Base-by-base conservation (phyloP, 2,113 vertebrate species). In the Macquaria ambigua region DNA sequence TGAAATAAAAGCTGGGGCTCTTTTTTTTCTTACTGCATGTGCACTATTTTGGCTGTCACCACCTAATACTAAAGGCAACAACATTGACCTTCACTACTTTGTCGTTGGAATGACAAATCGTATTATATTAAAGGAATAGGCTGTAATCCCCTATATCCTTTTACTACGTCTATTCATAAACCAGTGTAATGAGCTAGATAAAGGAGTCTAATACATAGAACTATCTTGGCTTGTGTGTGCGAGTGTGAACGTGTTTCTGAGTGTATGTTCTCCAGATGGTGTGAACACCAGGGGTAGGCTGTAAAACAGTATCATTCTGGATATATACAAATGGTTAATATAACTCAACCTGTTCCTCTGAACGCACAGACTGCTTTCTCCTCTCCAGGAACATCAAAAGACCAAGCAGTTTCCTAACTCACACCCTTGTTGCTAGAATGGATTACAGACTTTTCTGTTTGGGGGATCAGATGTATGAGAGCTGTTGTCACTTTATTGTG, bases 191-290 rank as follows among this genome's bases (percentile, higher is more conserved):
- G 78, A 91, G 77, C 39, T 34, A 41, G 81, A 91, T 90, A 87
- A 90, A 78, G 41, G 43, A 41, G 80, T 21, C 52, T 78, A 82
- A 82, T 86, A 68, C 3, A 28, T 68, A 56, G 64, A 82, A 70
- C n/a, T 61, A 43, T 81, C 34, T 77, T 69, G 71, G 55, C 63
- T 53, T 28, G n/a, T 34, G 41, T 43, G 31, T 71, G 75, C 52
- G 9, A 74, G 59, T 52, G 28, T 83, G 77, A 72, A 71, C 56
- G 37, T 61, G 78, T 84, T 82, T 89, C 75, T 69, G 78, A 34
- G 79, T 52, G 39, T 68, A 53, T 79, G 63, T 58, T 43, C 81
- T 89, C 80, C 93, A 94, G 92, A 94, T 93, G 93, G 91, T 67
- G 56, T n/a, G 68, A 87, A 79, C 87, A 93, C 71, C 76, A 70